Evolutionary conservation across 2,888 invertebrate species (phyloP).

Genomic region (Ligdia adustata): DNA sequence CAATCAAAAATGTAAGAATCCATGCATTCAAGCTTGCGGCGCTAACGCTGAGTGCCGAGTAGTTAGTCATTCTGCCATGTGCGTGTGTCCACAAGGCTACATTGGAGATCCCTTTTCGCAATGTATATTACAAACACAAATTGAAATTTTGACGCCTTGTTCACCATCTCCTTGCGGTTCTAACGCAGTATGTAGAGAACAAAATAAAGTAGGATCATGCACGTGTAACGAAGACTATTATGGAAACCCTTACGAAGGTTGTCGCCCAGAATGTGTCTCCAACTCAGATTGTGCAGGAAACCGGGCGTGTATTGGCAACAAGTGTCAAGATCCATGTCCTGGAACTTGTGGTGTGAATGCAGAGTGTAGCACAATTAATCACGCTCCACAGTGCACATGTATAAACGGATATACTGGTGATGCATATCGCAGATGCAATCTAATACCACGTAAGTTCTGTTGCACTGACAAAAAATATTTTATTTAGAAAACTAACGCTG

Average conservation of each 20-base stretch:
- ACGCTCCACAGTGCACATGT: constrained; percentile 88
- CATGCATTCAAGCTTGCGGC: constrained; percentile 89
- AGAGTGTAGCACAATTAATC: constrained; percentile 88
- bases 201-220: constrained; percentile 88
- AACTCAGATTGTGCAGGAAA: constrained; percentile 89
- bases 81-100: constrained; percentile 87
- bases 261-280: constrained; percentile 89
- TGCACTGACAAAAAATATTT: too few relatives aligned
- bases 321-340: constrained; percentile 90
- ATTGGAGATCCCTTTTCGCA: constrained; percentile 86
- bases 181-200: constrained; percentile 88
- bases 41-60: constrained; percentile 89
- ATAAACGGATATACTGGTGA: constrained; percentile 86
- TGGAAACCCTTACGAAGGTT: constrained; percentile 91
- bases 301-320: constrained; percentile 88
- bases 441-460: constrained; percentile 61
- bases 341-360: constrained; percentile 90
- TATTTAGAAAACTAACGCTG: too few relatives aligned
- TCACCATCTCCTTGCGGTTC: constrained; percentile 89
- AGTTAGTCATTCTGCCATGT: constrained; percentile 91
- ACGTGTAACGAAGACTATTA: constrained; percentile 87
- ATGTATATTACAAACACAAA: constrained; percentile 74
- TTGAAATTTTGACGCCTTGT: constrained; percentile 85
- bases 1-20: constrained; percentile 89
- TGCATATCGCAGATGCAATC: constrained; percentile 80